Conservation (phyloP, 1,140 invertebrate genomes). For the Wiebesia pumilae region DNA sequence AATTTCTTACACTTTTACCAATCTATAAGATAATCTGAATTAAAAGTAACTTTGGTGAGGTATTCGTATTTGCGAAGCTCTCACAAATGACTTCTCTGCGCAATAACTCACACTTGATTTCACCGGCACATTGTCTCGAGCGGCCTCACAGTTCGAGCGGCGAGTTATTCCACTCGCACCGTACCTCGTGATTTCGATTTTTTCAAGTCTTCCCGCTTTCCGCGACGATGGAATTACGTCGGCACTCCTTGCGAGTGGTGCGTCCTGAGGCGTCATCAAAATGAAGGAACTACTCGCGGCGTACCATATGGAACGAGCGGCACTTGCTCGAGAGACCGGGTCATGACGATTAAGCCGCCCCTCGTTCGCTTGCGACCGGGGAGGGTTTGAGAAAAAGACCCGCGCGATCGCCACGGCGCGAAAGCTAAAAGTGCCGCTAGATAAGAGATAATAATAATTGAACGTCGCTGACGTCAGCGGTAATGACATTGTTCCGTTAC, state of each 20-base stretch:
- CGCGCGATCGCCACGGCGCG: neutral
- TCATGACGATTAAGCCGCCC: slow-evolving; percentile 48
- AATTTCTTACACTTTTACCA: too few relatives aligned
- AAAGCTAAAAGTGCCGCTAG: slow-evolving; percentile 46
- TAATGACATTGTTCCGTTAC: slow-evolving; percentile 53
- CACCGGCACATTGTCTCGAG: too few relatives aligned
- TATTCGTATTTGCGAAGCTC: too few relatives aligned
- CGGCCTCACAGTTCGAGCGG: too few relatives aligned
- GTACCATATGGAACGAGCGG: slow-evolving; percentile 32
- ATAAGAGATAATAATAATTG: slow-evolving; percentile 54
- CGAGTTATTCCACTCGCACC: too few relatives aligned
- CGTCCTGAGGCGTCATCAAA: slow-evolving; percentile 4
- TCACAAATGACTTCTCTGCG: too few relatives aligned
- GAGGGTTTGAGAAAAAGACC: neutral
- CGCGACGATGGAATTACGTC: too few relatives aligned
- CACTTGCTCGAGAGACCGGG: slow-evolving; percentile 24
- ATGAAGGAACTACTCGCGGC: neutral
- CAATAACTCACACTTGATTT: too few relatives aligned
- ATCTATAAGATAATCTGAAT: too few relatives aligned
- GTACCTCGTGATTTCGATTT: too few relatives aligned
- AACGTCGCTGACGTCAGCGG: slow-evolving; percentile 47
- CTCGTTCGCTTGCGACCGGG: neutral
- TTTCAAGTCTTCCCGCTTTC: too few relatives aligned
- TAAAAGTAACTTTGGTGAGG: too few relatives aligned
- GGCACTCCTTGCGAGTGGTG: neutral